Evolutionary conservation across 2,888 invertebrate genomes (phyloP).

Genomic region (Mellilla xanthometata): DNA sequence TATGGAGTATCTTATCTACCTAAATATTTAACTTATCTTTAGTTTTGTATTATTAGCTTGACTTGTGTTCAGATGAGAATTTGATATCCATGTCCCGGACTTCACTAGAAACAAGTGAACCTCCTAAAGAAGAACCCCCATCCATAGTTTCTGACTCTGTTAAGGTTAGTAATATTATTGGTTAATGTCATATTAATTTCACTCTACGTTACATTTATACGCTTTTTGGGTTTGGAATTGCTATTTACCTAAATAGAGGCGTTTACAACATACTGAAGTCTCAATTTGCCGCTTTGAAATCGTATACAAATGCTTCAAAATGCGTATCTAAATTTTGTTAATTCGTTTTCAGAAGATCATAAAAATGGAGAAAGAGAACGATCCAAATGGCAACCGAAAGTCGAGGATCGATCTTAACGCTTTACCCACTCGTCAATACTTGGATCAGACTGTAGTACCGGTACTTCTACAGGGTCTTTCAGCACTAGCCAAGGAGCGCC

Average conservation of each 20-base stretch:
- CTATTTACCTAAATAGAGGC: no score
- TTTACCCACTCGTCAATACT: conserved; percentile 96
- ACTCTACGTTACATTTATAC: no score
- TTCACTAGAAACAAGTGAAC: conserved; percentile 53
- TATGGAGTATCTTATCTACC: no score
- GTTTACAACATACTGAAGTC: no score
- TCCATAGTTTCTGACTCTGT: conserved; percentile 72
- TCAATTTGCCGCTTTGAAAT: no score
- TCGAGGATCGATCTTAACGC: conserved; percentile 93
- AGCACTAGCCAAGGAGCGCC: conserved; percentile 95
- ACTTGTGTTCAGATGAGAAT: conserved; percentile 11
- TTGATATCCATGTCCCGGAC: conserved; percentile 66
- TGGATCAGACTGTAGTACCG: conserved; percentile 99
- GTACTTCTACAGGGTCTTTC: conserved; percentile 96
- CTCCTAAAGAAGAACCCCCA: conserved; percentile 59
- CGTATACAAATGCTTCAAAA: no score
- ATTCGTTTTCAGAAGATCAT: conserved; percentile 69
- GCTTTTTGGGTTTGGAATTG: no score
- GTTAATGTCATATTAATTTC: neutral
- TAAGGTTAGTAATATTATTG: conserved; percentile 53
- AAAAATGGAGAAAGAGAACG: conserved; percentile 85
- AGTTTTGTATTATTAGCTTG: no score
- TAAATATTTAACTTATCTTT: no score
- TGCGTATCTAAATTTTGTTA: no score
- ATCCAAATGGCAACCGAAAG: conserved; percentile 86